Evolutionary conservation across 2,888 invertebrate species (phyloP).

Genomic region (Melanostoma mellinum): DNA sequence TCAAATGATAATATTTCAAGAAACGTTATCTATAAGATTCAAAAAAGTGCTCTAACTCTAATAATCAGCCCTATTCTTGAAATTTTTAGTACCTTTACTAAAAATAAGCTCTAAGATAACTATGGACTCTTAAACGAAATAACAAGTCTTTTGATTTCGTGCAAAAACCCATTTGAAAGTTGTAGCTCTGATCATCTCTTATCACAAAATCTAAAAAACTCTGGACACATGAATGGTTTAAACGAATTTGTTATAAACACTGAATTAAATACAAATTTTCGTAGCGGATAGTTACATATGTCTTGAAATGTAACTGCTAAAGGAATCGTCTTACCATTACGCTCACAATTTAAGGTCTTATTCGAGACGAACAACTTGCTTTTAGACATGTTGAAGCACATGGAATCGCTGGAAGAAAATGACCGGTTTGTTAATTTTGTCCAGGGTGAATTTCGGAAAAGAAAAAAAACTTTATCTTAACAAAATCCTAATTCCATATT

Average conservation of each 20-base stretch:
- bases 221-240: neutral
- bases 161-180: neutral
- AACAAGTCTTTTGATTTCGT: neutral
- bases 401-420: neutral
- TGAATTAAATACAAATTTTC: neutral
- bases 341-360: constrained; percentile 1
- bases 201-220: neutral
- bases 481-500: constrained; percentile 21
- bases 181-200: constrained; percentile 4
- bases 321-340: neutral
- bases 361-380: constrained; percentile 1
- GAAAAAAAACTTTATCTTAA: neutral
- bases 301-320: neutral
- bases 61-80: constrained; percentile 3
- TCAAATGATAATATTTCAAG: constrained; percentile 1
- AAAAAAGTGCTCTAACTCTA: neutral
- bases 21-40: neutral
- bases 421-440: neutral
- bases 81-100: constrained; percentile 7
- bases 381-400: neutral
- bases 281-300: neutral
- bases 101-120: neutral
- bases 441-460: neutral
- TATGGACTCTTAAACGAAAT: neutral
- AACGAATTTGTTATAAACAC: constrained; percentile 2